phyloP scores from a whole-genome alignment of 2,888 invertebrate genomes.

The Pheosia gnoma region DNA sequence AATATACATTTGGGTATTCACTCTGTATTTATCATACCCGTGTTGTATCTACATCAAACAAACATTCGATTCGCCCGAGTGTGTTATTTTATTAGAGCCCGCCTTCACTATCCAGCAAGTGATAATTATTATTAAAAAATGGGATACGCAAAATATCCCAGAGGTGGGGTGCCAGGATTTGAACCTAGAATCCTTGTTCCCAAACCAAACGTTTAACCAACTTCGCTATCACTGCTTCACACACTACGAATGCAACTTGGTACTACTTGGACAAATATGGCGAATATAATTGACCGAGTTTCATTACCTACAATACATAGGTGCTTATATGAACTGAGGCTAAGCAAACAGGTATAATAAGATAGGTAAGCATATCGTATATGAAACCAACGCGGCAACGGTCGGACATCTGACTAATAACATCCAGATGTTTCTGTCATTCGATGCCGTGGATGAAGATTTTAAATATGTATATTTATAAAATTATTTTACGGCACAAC shows the following conservation, averaged over 20 bases:
- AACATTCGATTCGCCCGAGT: background rate
- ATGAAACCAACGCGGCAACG: background rate
- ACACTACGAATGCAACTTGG: conserved; percentile 18
- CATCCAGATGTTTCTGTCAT: conserved; percentile 23
- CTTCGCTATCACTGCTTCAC: too few relatives aligned
- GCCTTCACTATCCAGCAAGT: too few relatives aligned
- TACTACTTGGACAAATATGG: conserved; percentile 7
- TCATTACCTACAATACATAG: conserved; percentile 19
- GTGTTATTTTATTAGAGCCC: background rate
- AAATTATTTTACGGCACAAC: too few relatives aligned
- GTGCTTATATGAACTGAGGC: background rate
- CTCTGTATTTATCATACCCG: background rate
- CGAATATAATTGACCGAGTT: conserved; percentile 16
- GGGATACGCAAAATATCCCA: too few relatives aligned
- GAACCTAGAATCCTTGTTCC: background rate
- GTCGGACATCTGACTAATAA: conserved; percentile 26
- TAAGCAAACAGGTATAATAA: background rate
- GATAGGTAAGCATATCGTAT: background rate
- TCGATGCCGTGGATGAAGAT: background rate
- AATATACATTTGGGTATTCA: background rate
- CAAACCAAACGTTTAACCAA: background rate
- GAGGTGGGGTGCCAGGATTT: background rate
- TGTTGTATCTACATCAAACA: background rate
- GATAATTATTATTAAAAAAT: too few relatives aligned
- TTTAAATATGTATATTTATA: too few relatives aligned